Base-by-base conservation (phyloP, 2,797 vertebrate genomes). In the Enteromius fasciolatus region DNA sequence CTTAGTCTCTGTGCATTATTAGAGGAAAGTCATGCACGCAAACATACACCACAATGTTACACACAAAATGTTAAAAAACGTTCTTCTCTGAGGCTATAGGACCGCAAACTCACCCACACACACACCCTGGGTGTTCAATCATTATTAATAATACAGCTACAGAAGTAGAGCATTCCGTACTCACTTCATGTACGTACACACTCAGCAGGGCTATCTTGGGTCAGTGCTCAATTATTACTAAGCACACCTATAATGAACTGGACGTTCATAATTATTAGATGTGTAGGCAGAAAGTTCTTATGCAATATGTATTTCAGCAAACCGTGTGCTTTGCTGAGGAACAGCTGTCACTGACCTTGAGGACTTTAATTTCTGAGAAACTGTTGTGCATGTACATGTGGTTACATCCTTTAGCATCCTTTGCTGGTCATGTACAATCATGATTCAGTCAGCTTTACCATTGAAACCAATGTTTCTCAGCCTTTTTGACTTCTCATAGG, bases 141-240 rank as follows among this genome's bases (percentile, higher is more conserved):
- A 23, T 48, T 4, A 61, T 80, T 8, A 80, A 80, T 80, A 80
- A 80, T 61, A 72, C 39, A 80, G 25, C 39, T 80, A 17, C 46
- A 67, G 31, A 52, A 68, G 63, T 28, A 68, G 63, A 61, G n/a
- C 23, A 59, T n/a, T 41, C 10, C 33, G n/a, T 41, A 15, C 52
- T 61, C 36, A 10, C 39, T 3, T 57, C 52, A 75, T 75, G 73
- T 25, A 74, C 28, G 74, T 74, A 54, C 23, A 76, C 73, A 31
- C 52, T 66, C 61, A 48, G 41, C 41, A 76, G 44, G 41, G 25
- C 44, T 59, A 52, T 36, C 14, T 72, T 61, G 33, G 68, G 41
- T 48, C 54, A 52, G 28, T 44, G 41, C 54, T 59, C n/a, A 15
- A 31, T 63, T 74, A 54, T 74, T 63, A 54, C 31, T 81, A 50